A percentile compares a stretch with the other conserved stretches of the same genome.
Evolutionary conservation across 2,797 vertebrate species (phyloP).

Genomic region (Enteromius viviparus): DNA sequence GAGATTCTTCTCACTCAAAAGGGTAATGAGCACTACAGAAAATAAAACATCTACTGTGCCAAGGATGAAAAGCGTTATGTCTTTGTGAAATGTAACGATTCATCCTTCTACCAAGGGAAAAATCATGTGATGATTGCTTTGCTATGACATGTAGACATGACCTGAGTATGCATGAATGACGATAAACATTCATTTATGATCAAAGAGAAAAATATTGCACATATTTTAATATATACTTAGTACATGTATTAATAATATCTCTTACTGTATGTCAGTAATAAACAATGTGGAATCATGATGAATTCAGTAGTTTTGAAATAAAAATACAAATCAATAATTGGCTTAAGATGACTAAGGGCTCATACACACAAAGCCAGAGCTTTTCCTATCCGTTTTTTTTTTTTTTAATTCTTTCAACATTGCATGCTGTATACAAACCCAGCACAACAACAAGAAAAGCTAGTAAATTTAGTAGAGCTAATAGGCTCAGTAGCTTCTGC

Average conservation of each 20-base stretch:
- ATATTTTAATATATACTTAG: not conserved
- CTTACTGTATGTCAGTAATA: not conserved
- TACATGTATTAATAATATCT: not conserved
- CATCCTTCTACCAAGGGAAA: slow-evolving; percentile 67
- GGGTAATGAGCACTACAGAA: slow-evolving; percentile 81
- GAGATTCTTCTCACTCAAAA: slow-evolving; percentile 75
- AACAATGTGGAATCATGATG: not conserved
- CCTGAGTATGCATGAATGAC: slow-evolving; percentile 34
- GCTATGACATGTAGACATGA: slow-evolving; percentile 41
- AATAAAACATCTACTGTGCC: slow-evolving; percentile 72
- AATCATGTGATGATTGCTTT: slow-evolving; percentile 37
- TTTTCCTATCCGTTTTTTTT: not conserved
- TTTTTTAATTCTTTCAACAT: not conserved
- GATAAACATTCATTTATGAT: slow-evolving; percentile 29
- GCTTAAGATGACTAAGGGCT: not conserved
- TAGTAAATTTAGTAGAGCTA: not conserved
- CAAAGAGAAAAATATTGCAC: slow-evolving; percentile 19
- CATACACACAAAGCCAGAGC: not conserved
- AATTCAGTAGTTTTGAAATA: slow-evolving; percentile 1
- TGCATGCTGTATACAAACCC: not conserved
- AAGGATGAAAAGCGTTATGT: slow-evolving; percentile 66
- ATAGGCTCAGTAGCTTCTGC: slow-evolving; percentile 21
- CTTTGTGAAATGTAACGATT: slow-evolving; percentile 76
- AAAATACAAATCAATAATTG: slow-evolving; percentile 11
- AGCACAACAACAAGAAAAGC: not conserved